Conservation (phyloP, 2,888 invertebrate species). For the Corythucha ciliata region DNA sequence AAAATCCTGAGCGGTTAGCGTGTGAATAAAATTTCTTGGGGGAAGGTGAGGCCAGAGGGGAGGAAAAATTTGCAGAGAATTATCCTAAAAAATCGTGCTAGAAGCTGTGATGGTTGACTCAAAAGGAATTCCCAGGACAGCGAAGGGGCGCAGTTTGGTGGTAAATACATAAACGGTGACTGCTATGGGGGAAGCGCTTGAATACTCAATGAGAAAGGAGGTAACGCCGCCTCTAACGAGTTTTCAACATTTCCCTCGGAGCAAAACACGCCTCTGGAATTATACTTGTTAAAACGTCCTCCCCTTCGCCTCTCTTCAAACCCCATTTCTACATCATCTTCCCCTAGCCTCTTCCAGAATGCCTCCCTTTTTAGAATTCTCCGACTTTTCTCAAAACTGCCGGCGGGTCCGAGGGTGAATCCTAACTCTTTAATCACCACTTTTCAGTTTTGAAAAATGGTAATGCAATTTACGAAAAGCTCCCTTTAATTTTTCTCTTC, state of each 20-base stretch:
- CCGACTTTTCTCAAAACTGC: conserved; percentile 19
- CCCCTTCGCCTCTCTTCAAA: conserved; percentile 7
- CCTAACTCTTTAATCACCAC: conserved; percentile 26
- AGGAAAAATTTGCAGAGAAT: no score
- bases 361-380: conserved; percentile 23
- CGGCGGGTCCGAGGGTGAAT: conserved; percentile 18
- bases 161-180: conserved; percentile 26
- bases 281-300: conserved; percentile 24
- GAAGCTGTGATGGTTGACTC: conserved; percentile 8
- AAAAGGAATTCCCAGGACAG: conserved; percentile 12
- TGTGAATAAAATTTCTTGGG: no score
- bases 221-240: conserved; percentile 23
- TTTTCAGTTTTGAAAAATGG: no score
- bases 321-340: not conserved
- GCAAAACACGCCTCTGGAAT: conserved; percentile 26
- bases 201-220: conserved; percentile 23
- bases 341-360: not conserved
- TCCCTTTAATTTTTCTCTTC: no score
- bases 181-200: conserved; percentile 19
- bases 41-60: no score
- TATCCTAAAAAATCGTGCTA: no score
- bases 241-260: conserved; percentile 27
- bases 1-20: no score
- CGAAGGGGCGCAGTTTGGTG: conserved; percentile 25
- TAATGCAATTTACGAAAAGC: no score